These are phyloP conservation scores for Erpobdella octoculata DNA, from an alignment of 2,888 invertebrate genomes.

Conservation along the genomic window DNA sequence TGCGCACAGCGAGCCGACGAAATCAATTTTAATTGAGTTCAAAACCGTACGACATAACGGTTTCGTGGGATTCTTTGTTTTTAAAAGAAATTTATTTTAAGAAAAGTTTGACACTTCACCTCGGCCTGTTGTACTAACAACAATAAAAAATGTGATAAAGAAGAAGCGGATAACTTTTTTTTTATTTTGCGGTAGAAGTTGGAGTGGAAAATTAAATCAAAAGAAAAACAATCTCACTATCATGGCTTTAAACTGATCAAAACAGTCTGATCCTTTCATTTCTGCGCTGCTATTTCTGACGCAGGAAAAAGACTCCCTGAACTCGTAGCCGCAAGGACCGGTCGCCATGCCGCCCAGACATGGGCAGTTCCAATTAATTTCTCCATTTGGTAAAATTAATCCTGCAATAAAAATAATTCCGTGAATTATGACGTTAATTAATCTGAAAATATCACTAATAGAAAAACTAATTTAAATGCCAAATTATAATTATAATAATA, in stretches of 20 bases:
- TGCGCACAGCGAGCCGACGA: too few species aligned
- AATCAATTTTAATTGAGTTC: too few species aligned
- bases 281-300: conserved; percentile 74
- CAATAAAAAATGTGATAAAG: neutral
- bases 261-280: conserved; percentile 86
- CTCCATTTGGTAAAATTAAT: conserved; percentile 72
- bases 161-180: too few species aligned
- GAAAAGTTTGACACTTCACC: too few species aligned
- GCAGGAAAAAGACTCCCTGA: conserved; percentile 86
- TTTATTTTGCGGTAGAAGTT: neutral
- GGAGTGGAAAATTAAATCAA: neutral
- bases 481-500: too few species aligned
- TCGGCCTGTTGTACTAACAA: too few species aligned
- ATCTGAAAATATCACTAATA: too few species aligned
- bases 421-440: too few species aligned
- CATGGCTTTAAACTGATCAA: conserved; percentile 80
- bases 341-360: conserved; percentile 95
- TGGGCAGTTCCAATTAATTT: conserved; percentile 93
- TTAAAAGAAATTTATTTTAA: too few species aligned
- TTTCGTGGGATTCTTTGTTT: too few species aligned
- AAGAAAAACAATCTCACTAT: conserved; percentile 53
- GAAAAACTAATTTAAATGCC: too few species aligned
- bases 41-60: too few species aligned
- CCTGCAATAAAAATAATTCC: conserved; percentile 54
- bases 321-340: conserved; percentile 86